Conservation (phyloP, 2,888 invertebrate species). For the Drepana falcataria region DNA sequence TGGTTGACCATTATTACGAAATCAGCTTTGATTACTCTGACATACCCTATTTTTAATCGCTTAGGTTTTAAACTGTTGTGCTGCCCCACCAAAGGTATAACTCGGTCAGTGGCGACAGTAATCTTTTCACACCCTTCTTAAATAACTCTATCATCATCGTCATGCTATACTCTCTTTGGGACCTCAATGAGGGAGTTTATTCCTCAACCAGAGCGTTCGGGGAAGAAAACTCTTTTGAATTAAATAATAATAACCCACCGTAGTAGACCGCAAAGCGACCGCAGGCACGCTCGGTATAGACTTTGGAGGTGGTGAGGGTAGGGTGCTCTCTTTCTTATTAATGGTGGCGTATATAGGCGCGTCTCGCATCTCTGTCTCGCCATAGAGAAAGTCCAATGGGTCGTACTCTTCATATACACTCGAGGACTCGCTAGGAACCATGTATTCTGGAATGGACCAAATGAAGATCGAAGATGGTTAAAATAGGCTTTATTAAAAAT, state of each 20-base stretch:
- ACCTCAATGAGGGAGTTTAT: too few species aligned
- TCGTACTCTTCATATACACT: constrained; percentile 75
- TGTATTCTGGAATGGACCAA: constrained; percentile 43
- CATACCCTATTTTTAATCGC: too few species aligned
- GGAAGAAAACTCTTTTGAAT: neutral
- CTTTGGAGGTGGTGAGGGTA: constrained; percentile 72
- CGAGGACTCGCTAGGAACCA: constrained; percentile 60
- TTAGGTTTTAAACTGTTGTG: too few species aligned
- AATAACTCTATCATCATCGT: too few species aligned
- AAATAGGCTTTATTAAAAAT: neutral
- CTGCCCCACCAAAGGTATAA: too few species aligned
- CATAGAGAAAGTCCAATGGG: constrained; percentile 70
- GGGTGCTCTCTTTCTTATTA: constrained; percentile 50
- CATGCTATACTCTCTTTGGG: too few species aligned
- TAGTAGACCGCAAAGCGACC: constrained; percentile 56
- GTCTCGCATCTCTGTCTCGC: constrained; percentile 71
- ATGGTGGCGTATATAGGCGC: constrained; percentile 64
- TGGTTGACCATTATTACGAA: neutral
- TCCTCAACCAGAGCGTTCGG: too few species aligned
- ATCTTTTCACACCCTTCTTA: too few species aligned
- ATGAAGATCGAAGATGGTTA: neutral
- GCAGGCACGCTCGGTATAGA: constrained; percentile 58
- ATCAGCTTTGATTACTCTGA: neutral
- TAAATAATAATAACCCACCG: constrained; percentile 39
- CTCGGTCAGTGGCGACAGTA: too few species aligned